These are phyloP conservation scores for Callyntrura guangdongensis DNA, from an alignment of 2,888 invertebrate species.

Conservation along the genomic window DNA sequence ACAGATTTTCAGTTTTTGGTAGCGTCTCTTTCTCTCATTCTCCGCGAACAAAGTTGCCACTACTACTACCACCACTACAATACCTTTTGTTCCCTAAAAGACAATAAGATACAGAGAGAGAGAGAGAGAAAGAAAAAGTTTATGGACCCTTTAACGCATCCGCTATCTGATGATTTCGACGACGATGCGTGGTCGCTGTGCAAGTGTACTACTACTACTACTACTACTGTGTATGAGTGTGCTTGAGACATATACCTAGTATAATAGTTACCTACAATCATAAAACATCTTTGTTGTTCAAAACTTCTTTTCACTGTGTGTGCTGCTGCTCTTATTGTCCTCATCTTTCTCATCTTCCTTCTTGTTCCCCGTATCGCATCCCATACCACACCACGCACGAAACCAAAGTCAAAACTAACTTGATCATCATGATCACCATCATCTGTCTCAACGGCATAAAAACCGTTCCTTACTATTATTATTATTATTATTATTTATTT, in stretches of 20 bases:
- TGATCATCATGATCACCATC: conserved; percentile 34
- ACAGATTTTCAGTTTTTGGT: conserved; percentile 19
- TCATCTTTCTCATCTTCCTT: background rate
- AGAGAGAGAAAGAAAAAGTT: conserved; percentile 20
- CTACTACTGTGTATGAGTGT: background rate
- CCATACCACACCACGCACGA: background rate
- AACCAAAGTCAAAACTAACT: conserved; percentile 41
- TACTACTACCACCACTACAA: too few species aligned
- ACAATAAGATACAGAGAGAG: conserved; percentile 14
- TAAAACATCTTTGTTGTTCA: conserved; percentile 13
- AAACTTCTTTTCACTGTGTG: conserved; percentile 34
- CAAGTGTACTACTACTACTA: too few species aligned
- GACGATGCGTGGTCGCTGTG: background rate
- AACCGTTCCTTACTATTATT: conserved; percentile 46
- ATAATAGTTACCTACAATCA: too few species aligned
- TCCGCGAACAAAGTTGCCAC: background rate
- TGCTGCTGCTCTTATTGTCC: conserved; percentile 24
- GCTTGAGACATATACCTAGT: too few species aligned
- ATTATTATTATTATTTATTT: conserved; percentile 25
- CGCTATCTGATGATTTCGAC: background rate
- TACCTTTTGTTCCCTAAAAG: conserved; percentile 44
- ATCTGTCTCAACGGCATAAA: conserved; percentile 19
- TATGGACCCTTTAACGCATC: conserved; percentile 40
- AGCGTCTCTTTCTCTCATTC: background rate
- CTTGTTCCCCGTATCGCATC: background rate